phyloP scores from a whole-genome alignment of 2,888 invertebrate genomes.

The Brachyptera putata region DNA sequence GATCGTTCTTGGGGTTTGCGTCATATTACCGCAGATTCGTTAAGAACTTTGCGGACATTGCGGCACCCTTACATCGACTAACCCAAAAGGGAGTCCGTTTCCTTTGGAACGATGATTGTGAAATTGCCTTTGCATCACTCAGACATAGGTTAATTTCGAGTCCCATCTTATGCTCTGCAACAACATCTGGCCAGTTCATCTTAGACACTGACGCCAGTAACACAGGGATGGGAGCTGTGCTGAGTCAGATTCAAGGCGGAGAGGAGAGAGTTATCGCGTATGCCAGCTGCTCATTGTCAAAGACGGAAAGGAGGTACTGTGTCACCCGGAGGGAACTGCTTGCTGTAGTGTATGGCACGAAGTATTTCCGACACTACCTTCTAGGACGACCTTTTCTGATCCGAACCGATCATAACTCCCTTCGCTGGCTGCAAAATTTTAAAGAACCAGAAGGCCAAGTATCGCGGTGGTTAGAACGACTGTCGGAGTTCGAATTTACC shows the following conservation, averaged over 20 bases:
- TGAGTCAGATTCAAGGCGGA: conserved; percentile 25
- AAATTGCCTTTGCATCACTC: neutral
- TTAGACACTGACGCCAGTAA: conserved; percentile 25
- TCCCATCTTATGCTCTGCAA: neutral
- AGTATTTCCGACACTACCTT: too few species aligned
- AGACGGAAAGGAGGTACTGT: too few species aligned
- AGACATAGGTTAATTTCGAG: neutral
- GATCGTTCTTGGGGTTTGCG: neutral
- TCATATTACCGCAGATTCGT: conserved; percentile 4
- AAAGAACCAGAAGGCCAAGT: too few species aligned
- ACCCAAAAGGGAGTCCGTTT: neutral
- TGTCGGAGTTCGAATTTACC: too few species aligned
- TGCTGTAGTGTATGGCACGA: too few species aligned
- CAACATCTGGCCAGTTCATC: neutral
- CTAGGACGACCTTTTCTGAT: too few species aligned
- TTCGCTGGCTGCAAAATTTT: too few species aligned
- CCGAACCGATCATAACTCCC: too few species aligned
- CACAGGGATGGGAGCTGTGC: conserved; percentile 26
- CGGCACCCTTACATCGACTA: neutral
- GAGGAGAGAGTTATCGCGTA: too few species aligned
- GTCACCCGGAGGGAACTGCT: too few species aligned
- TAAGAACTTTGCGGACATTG: neutral
- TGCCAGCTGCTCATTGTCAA: too few species aligned
- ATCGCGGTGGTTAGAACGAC: too few species aligned
- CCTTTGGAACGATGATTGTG: neutral